phyloP scores from a whole-genome alignment of 2,888 invertebrate genomes.

The Euzophera pinguis region DNA sequence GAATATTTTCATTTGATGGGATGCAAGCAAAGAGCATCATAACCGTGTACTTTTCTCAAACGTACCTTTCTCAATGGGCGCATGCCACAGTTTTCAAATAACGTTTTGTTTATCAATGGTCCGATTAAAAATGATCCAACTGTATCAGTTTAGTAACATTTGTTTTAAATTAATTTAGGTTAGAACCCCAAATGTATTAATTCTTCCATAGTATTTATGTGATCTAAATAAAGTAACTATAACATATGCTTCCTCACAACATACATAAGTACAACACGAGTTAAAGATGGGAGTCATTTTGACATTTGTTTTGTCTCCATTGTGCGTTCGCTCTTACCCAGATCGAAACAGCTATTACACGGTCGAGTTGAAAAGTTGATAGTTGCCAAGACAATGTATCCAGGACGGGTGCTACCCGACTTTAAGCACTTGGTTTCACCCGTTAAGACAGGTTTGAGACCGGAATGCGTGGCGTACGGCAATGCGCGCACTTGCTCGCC shows the following conservation, averaged over 20 bases:
- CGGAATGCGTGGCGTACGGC: conserved; percentile 57
- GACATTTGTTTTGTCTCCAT: conserved; percentile 18
- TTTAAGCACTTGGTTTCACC: conserved; percentile 55
- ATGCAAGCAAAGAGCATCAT: too few relatives aligned
- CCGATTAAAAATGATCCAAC: too few relatives aligned
- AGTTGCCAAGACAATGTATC: conserved; percentile 44
- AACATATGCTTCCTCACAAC: neutral
- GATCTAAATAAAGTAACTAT: neutral
- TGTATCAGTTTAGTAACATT: too few relatives aligned
- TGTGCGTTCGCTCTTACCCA: conserved; percentile 27
- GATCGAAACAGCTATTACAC: conserved; percentile 62
- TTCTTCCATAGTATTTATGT: too few relatives aligned
- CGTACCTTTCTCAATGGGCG: too few relatives aligned
- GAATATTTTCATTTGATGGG: too few relatives aligned
- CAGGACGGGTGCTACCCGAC: conserved; percentile 44
- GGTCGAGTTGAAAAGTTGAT: conserved; percentile 56
- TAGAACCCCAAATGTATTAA: too few relatives aligned
- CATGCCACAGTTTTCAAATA: too few relatives aligned
- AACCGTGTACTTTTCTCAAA: too few relatives aligned
- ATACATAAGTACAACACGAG: neutral
- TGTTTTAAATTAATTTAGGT: too few relatives aligned
- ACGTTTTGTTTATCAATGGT: too few relatives aligned
- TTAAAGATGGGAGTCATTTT: conserved; percentile 6
- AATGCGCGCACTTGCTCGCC: conserved; percentile 72
- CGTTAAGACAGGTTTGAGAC: conserved; percentile 55